These are phyloP conservation scores for Atta colombica DNA, from an alignment of 1,140 invertebrate genomes.

Conservation along the genomic window DNA sequence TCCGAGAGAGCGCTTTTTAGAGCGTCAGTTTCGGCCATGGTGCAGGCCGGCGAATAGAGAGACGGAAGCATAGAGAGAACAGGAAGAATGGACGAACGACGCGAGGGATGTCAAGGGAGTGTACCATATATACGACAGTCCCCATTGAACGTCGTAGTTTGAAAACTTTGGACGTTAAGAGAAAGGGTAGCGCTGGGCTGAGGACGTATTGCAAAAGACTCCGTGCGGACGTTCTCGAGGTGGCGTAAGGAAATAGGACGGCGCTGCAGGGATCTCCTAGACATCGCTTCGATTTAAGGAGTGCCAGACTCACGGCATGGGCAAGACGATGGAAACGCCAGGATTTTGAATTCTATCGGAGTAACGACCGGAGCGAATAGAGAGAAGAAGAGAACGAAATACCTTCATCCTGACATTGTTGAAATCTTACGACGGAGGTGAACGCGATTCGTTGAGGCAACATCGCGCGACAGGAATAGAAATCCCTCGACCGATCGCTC, in stretches of 20 bases:
- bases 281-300: slow-evolving; percentile 79
- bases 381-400: slow-evolving; percentile 54
- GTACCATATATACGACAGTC: slow-evolving; percentile 79
- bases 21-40: slow-evolving; percentile 74
- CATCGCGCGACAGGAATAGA: slow-evolving; percentile 41
- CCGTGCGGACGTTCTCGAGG: slow-evolving; percentile 70
- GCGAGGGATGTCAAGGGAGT: slow-evolving; percentile 50
- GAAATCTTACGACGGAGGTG: slow-evolving; percentile 45
- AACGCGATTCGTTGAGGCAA: slow-evolving; percentile 46
- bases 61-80: slow-evolving; percentile 42
- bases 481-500: slow-evolving; percentile 54
- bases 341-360: slow-evolving; percentile 76
- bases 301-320: slow-evolving; percentile 67
- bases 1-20: slow-evolving; percentile 72
- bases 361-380: slow-evolving; percentile 20
- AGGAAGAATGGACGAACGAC: slow-evolving; percentile 63
- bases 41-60: slow-evolving; percentile 71
- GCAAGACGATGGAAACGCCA: slow-evolving; percentile 57
- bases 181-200: slow-evolving; percentile 83
- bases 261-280: slow-evolving; percentile 72
- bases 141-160: slow-evolving; percentile 85
- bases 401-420: slow-evolving; percentile 41
- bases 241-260: slow-evolving; percentile 58
- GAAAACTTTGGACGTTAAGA: slow-evolving; percentile 86
- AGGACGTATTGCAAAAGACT: slow-evolving; percentile 85